phyloP scores from a whole-genome alignment of 2,113 vertebrate species.

The Salvelinus sp. region DNA sequence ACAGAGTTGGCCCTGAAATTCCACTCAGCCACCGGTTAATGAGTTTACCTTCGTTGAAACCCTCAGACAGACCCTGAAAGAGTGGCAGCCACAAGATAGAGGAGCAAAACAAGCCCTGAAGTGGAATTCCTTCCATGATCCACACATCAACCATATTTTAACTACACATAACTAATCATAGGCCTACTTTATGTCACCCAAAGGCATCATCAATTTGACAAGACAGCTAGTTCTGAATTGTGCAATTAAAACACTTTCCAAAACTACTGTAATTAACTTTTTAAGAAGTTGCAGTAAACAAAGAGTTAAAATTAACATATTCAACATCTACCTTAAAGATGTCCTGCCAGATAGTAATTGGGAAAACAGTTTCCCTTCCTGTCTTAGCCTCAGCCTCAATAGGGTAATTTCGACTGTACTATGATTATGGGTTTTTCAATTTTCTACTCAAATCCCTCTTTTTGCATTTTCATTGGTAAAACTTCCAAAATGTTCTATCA shows the following conservation, averaged over 20 bases:
- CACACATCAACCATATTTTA: too few species aligned
- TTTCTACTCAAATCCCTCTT: slow-evolving; percentile 58
- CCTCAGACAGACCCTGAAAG: not conserved
- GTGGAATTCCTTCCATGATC: too few species aligned
- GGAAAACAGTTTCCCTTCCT: slow-evolving; percentile 52
- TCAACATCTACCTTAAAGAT: not conserved
- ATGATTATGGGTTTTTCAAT: slow-evolving; percentile 70
- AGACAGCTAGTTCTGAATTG: too few species aligned
- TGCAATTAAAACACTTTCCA: too few species aligned
- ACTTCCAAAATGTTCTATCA: slow-evolving; percentile 52
- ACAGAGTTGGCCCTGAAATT: slow-evolving; percentile 13
- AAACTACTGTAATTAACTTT: too few species aligned
- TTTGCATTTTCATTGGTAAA: slow-evolving; percentile 32
- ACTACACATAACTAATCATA: too few species aligned
- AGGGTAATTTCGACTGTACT: slow-evolving; percentile 63
- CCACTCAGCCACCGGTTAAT: slow-evolving; percentile 23
- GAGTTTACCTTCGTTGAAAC: slow-evolving; percentile 30
- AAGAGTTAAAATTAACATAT: too few species aligned
- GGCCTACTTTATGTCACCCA: too few species aligned
- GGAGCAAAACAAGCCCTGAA: not conserved
- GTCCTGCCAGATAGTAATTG: slow-evolving; percentile 54
- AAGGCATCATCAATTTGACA: too few species aligned
- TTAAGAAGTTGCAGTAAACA: too few species aligned
- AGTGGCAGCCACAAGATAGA: not conserved
- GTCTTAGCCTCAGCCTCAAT: slow-evolving; percentile 59